Conservation (phyloP, 64 coral and sea anemone genomes). For the Cladopsammia gracilis region DNA sequence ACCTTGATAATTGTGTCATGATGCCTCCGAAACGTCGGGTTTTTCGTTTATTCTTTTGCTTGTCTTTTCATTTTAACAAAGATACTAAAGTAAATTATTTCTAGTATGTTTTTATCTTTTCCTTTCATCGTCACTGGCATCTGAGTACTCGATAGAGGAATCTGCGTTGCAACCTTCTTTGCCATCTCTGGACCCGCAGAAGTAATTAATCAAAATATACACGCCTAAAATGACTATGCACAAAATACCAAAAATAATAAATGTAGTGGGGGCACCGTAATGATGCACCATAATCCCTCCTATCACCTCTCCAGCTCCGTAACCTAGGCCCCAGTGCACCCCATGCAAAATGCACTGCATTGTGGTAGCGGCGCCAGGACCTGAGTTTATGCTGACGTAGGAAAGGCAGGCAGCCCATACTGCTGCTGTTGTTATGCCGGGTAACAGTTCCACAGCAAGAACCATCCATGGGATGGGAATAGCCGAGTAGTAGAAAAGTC, state of each 20-base stretch:
- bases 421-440: slow-evolving; percentile 98
- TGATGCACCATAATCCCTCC: slow-evolving; percentile 97
- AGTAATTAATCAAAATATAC: slow-evolving; percentile 93
- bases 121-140: slow-evolving; percentile 24
- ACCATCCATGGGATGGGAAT: slow-evolving; percentile 98
- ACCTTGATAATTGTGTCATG: too few species aligned
- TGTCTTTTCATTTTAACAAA: too few species aligned
- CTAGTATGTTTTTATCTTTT: not conserved
- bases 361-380: slow-evolving; percentile 96
- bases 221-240: slow-evolving; percentile 83
- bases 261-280: slow-evolving; percentile 92
- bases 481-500: slow-evolving; percentile 95
- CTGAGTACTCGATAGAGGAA: slow-evolving; percentile 3
- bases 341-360: slow-evolving; percentile 99
- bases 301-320: slow-evolving; percentile 98
- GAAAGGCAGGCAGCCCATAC: slow-evolving; percentile 98
- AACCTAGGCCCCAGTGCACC: slow-evolving; percentile 99
- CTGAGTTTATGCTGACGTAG: slow-evolving; percentile 96
- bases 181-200: slow-evolving; percentile 63
- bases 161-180: slow-evolving; percentile 54
- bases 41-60: too few species aligned
- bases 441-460: slow-evolving; percentile 91
- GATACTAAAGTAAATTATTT: too few species aligned
- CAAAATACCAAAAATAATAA: slow-evolving; percentile 90
- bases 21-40: too few species aligned